These are phyloP conservation scores for Triplophysa yarkandensis DNA, from an alignment of 2,797 vertebrate genomes.

Conservation along the genomic window DNA sequence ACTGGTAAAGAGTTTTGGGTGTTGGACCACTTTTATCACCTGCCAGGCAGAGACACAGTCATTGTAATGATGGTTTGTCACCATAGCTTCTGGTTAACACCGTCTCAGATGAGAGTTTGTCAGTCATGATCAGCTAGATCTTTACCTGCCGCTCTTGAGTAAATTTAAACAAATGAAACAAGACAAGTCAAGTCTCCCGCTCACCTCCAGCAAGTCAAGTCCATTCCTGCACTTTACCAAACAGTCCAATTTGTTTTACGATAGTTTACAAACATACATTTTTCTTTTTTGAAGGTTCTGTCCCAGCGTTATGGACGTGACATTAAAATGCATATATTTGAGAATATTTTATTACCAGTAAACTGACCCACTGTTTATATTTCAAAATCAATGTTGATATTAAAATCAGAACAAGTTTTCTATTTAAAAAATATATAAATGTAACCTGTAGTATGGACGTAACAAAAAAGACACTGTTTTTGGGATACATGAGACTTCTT, in stretches of 20 bases:
- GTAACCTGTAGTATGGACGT: too few relatives aligned
- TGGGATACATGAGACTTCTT: too few relatives aligned
- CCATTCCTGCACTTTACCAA: background rate
- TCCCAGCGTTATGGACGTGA: too few relatives aligned
- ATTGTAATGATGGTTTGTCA: background rate
- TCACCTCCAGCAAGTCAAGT: constrained; percentile 24
- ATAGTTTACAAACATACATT: background rate
- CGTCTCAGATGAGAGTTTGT: background rate
- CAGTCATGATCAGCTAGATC: background rate
- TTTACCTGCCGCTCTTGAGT: background rate
- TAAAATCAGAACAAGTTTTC: too few relatives aligned
- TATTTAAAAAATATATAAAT: too few relatives aligned
- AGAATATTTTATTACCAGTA: too few relatives aligned
- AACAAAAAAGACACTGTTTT: too few relatives aligned
- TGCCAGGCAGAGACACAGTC: background rate
- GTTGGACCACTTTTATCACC: background rate
- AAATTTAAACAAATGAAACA: constrained; percentile 12
- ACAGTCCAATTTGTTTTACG: background rate
- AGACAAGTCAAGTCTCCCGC: constrained; percentile 8
- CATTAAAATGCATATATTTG: too few relatives aligned
- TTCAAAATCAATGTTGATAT: too few relatives aligned
- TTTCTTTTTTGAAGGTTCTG: background rate
- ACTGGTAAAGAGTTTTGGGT: background rate
- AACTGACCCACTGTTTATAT: too few relatives aligned
- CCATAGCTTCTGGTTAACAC: background rate